Base-by-base conservation (phyloP, 2,888 invertebrate genomes). In the Agonopterix alstromeriana region DNA sequence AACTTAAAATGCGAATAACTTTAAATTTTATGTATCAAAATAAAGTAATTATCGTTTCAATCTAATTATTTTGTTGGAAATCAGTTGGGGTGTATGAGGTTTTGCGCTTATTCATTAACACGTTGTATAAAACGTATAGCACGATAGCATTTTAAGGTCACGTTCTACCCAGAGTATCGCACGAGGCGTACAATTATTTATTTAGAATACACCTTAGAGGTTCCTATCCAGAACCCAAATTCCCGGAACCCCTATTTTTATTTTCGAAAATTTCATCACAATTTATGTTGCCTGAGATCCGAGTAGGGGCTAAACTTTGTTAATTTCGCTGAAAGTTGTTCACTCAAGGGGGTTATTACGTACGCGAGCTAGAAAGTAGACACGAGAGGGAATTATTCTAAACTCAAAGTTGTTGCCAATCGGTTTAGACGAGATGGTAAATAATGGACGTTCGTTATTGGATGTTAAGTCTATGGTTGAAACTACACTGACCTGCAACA, bases 251-350 rank as follows among this genome's bases (percentile, higher is more conserved):
- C 45, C 14, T 45, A 45, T 45, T 45, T 45, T 42, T 46, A 40
- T 46, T 43, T 46, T 43, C 42, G 42, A 46, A 49, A 47, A 47
- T 43, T 46, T 43, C 67, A 27, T 27, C 27, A 85, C 83, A 86
- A 77, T 82, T 80, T 78, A 77, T 73, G 74, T 73, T 70, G 67
- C 67, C 64, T 61, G 70, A 69, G 76, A 76, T 73, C 71, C 70
- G 66, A 55, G 60, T 62, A 70, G 64, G 74, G 56, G 56, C 86
- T 60, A 60, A 85, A 85, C 83, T 86, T 86, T 85, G 85, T 82
- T 83, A 85, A 85, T 86, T 84, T 84, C 67, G 73, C 75, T 71
- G 68, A 70, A 82, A 85, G 77, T 85, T 85, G 63, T 57, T 56
- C 68, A 63, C 83, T 76, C 77, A 36, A 58, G 77, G 70, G 85